Evolutionary conservation across 2,113 vertebrate genomes (phyloP).

Genomic region (Oreotrochilus melanogaster): DNA sequence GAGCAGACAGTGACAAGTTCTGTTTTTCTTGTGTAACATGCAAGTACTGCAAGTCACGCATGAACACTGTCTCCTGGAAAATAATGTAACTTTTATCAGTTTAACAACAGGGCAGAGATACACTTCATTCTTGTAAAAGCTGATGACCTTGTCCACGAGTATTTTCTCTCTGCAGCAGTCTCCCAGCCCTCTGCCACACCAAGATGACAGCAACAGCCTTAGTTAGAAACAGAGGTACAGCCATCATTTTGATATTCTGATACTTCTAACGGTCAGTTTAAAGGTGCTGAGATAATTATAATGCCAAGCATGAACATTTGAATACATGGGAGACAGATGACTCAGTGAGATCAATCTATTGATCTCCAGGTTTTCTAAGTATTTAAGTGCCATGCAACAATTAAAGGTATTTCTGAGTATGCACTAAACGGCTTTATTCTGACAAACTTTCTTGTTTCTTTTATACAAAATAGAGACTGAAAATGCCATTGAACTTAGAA

Average conservation of each 20-base stretch:
- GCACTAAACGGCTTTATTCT: constrained; percentile 21
- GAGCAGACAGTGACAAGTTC: neutral
- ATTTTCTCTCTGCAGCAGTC: neutral
- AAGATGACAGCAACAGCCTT: neutral
- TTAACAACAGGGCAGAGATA: neutral
- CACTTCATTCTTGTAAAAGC: neutral
- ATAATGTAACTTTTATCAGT: neutral
- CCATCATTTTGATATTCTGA: neutral
- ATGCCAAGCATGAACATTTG: neutral
- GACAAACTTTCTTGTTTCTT: constrained; percentile 11
- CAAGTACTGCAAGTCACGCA: neutral
- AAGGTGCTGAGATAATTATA: constrained; percentile 14
- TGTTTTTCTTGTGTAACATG: neutral
- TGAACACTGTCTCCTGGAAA: neutral
- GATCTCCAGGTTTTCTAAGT: constrained; percentile 48
- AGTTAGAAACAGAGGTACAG: neutral
- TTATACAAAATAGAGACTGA: neutral
- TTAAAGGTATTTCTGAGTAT: constrained; percentile 40
- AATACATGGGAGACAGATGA: constrained; percentile 43
- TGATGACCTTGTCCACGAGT: neutral
- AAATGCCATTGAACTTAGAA: neutral
- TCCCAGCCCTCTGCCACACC: neutral
- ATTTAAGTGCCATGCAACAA: constrained; percentile 44
- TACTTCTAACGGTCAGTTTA: neutral
- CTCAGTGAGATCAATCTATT: constrained; percentile 37